Base-by-base conservation (phyloP, 2,113 vertebrate genomes). In the Macquaria ambigua region DNA sequence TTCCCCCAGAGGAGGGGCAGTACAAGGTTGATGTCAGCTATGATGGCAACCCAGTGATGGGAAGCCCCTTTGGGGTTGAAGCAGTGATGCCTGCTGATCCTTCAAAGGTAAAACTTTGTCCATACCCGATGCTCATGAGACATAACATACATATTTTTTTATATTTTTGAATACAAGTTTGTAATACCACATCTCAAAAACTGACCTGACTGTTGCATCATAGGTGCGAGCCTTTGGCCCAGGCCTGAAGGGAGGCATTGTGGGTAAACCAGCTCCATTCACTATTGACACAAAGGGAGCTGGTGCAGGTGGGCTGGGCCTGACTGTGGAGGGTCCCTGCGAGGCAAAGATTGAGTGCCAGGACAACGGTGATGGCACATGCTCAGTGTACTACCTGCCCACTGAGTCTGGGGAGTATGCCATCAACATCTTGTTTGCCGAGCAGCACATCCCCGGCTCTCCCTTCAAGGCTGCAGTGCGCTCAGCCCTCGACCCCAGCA, bases 1-100 rank as follows among this genome's bases (percentile, higher is more conserved):
- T 97, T 72, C 97, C 97, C 28, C 90, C 97, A 0, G 98, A 99
- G 91, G 98, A 99, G 92, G 98, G 98, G 2, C 96, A 95, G 79
- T 98, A 98, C 95, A 98, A 98, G 75, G 97, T 99, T 77, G 97
- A 99, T 64, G 93, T 99, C 91, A 96, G 94, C 92, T 99, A 99
- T 1, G 98, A 99, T 2, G 97, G 97, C 16, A 97, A 98, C 92
- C 97, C 97, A 0, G 96, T 99, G 20, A 96, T 96, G 1, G 98
- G 97, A 83, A 99, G 98, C 89, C 98, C 98, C 87, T 99, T 99
- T 85, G 86, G 96, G 0, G 95, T 99, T 68, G 98, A 99, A 86
- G 98, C 96, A 0, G 93, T 98, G 79, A 96, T 98, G 95, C 98
- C 98, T 39, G 97, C 97, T 0, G 97, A 99, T 84, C 96, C 98